These are phyloP conservation scores for Frieseomelitta varia DNA, from an alignment of 1,140 invertebrate species.

Conservation along the genomic window DNA sequence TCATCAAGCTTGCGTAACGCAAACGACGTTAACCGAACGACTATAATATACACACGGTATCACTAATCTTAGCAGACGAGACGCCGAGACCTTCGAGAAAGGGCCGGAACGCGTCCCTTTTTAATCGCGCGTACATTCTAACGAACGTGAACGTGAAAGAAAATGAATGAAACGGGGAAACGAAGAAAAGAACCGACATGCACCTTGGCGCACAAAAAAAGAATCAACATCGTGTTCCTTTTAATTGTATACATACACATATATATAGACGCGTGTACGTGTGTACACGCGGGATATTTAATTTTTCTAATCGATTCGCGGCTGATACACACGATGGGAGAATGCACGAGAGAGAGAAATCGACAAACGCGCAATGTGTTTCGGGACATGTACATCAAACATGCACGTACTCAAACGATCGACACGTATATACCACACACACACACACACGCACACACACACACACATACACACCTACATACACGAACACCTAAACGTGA, in stretches of 20 bases:
- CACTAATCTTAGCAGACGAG: constrained; percentile 55
- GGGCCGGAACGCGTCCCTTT: constrained; percentile 13
- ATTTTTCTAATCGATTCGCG: constrained; percentile 54
- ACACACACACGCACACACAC: neutral
- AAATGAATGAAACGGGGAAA: neutral
- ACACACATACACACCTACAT: neutral
- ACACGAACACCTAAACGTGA: neutral
- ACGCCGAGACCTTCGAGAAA: constrained; percentile 40
- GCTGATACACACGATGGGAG: constrained; percentile 1
- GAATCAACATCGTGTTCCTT: constrained; percentile 46
- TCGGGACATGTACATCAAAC: constrained; percentile 10
- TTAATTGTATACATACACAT: constrained; percentile 33
- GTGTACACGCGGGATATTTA: constrained; percentile 49
- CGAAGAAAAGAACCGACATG: neutral
- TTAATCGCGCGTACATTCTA: constrained; percentile 18
- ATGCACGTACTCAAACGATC: constrained; percentile 3
- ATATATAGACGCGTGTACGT: constrained; percentile 3
- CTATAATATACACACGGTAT: constrained; percentile 11
- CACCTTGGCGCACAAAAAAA: constrained; percentile 57
- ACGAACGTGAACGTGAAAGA: no score
- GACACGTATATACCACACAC: neutral
- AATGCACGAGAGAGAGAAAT: neutral
- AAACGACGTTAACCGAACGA: neutral
- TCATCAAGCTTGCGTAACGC: neutral
- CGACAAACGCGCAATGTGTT: constrained; percentile 32